Base-by-base conservation (phyloP, 2,113 vertebrate species). In the Penelope pileata region DNA sequence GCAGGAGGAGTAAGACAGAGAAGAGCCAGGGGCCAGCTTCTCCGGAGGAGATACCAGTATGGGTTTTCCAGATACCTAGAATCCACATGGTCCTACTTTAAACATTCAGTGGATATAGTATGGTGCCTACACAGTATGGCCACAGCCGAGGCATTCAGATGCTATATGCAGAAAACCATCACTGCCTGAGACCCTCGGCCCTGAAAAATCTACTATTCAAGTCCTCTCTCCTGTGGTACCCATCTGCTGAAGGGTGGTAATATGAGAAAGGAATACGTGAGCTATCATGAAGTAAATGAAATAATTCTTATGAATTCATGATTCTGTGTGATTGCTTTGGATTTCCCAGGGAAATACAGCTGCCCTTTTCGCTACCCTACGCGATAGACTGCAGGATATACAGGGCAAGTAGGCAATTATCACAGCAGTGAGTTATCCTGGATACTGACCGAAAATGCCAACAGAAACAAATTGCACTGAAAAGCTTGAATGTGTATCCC, bases 401-500 rank as follows among this genome's bases (percentile, higher is more conserved):
- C 64, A 80, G 54, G 47, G 67, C 72, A 94, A 83, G 68, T 23
- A 70, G 85, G 63, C 86, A 96, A 87, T 85, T 83, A 88, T 50
- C 51, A 67, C 26, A 12, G 64, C 68, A 80, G 63, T 83, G 72
- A 94, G 63, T 88, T 87, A 74, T 63, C 73, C 86, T 79, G 83
- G 64, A 60, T 94, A 79, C 77, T 76, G 53, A 72, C 78, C 75
- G 59, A 88, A 94, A 96, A 90, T 70, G 72, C 54, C 88, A 93
- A 95, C 84, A 92, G 91, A 88, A 95, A 87, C 45, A 88, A 83
- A 90, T 48, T 24, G 77, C 54, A 21, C 58, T 32, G 36, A 59
- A 74, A 90, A 85, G 4, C 21, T 17, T 18, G 36, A 69, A 75
- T 10, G 8, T 1, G 6, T 59, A 48, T 62, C 53, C 45, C 30